These are phyloP conservation scores for Ectobius pallidus DNA, from an alignment of 2,888 invertebrate species.

Conservation along the genomic window DNA sequence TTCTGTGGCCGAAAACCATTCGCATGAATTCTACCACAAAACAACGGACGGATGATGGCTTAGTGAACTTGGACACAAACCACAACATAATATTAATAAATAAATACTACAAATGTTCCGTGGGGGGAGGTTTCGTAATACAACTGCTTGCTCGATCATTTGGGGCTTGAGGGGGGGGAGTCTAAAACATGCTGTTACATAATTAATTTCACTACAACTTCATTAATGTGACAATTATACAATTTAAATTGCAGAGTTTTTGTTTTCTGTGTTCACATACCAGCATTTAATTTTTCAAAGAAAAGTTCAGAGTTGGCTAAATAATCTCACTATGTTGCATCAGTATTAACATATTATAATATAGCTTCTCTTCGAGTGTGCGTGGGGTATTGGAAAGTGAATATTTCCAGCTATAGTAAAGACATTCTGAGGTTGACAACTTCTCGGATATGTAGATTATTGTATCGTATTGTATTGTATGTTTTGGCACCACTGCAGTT, in stretches of 20 bases:
- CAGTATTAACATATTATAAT: slow-evolving; percentile 27
- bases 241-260: slow-evolving; percentile 19
- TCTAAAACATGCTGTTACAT: slow-evolving; percentile 23
- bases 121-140: slow-evolving; percentile 26
- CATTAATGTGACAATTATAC: slow-evolving; percentile 16
- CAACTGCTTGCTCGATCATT: slow-evolving; percentile 24
- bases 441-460: slow-evolving; percentile 5
- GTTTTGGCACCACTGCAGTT: slow-evolving; percentile 23
- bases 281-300: slow-evolving; percentile 10
- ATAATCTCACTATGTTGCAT: background rate
- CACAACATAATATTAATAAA: slow-evolving; percentile 22
- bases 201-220: slow-evolving; percentile 31
- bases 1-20: slow-evolving; percentile 37
- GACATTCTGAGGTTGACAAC: slow-evolving; percentile 13
- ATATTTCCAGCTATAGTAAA: background rate
- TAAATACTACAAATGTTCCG: slow-evolving; percentile 26
- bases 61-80: slow-evolving; percentile 40
- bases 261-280: slow-evolving; percentile 19
- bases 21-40: slow-evolving; percentile 17
- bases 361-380: slow-evolving; percentile 13
- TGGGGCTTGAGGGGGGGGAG: slow-evolving; percentile 24
- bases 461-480: slow-evolving; percentile 8
- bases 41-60: slow-evolving; percentile 32
- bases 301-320: slow-evolving; percentile 11
- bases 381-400: slow-evolving; percentile 4